Base-by-base conservation (phyloP, 2,888 invertebrate species). In the Lottia scabra region DNA sequence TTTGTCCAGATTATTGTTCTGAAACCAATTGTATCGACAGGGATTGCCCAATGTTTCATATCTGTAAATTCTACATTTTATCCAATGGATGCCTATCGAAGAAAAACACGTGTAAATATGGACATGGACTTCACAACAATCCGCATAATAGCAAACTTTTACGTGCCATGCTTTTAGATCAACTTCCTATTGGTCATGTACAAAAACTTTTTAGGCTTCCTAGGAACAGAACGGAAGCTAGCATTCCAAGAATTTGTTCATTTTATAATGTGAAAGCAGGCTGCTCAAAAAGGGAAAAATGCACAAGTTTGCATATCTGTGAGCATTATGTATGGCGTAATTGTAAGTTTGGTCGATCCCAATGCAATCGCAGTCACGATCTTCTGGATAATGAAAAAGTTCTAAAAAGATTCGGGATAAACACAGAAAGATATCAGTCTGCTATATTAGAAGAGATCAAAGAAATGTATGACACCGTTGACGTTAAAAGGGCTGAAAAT, bases 231-330 rank as follows among this genome's bases (percentile, higher is more conserved):
- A 63, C 30, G 2, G 6, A 6, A 16, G 44, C 48, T 15, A 67
- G 63, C 10, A n/a, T 68, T n/a, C 72, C 77, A 70, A 3, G n/a
- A 23, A 23, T 73, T 19, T 77, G 77, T 63, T 62, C 67, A 43
- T 77, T 72, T 67, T 77, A 73, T 71, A 77, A 77, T 67, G 63
- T 44, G 23, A 65, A 72, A 65, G 45, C 10, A 30, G 75, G 70
- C 48, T 71, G 72, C 65, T 65, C n/a, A 67, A 71, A 75, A n/a
- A 72, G 69, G 5, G 56, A 43, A 2, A 70, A 70, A 26, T 78
- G 77, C 65, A 56, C 43, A 4, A 56, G 63, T n/a, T 65, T 78
- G 45, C 77, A 78, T 63, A 19, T 78, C n/a, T 78, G 77, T 46
- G 43, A 23, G 23, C 30, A 26, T 30, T 71, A 62, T 45, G 19